These are phyloP conservation scores for Capreolus pygargus DNA, from an alignment of 2,113 vertebrate genomes.

Conservation along the genomic window DNA sequence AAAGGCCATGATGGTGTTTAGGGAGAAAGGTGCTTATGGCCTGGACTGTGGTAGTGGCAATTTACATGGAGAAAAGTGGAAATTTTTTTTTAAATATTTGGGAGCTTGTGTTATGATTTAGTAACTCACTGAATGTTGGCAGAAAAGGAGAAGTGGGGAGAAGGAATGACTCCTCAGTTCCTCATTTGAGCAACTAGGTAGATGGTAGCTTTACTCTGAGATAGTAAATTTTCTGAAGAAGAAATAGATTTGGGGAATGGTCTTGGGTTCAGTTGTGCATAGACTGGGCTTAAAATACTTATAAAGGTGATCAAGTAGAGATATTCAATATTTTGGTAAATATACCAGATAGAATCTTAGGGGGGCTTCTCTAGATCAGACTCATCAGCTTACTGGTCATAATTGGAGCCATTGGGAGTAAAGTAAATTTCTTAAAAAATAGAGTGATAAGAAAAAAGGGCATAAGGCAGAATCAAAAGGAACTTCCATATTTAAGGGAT, in stretches of 20 bases:
- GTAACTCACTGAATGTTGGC: neutral
- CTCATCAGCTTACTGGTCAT: neutral
- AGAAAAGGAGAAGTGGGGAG: neutral
- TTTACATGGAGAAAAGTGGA: neutral
- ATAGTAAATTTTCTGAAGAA: neutral
- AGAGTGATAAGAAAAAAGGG: neutral
- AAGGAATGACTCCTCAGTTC: conserved; percentile 2
- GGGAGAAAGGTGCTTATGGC: neutral
- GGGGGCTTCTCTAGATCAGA: neutral
- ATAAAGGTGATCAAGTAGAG: neutral
- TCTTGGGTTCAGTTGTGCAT: neutral
- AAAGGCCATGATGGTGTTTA: neutral
- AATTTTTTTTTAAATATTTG: neutral
- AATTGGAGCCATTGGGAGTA: neutral
- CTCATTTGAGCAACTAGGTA: neutral
- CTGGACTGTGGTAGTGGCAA: neutral
- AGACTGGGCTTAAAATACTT: neutral
- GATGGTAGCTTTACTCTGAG: neutral
- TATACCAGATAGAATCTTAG: neutral
- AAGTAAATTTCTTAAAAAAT: neutral
- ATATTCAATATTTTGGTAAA: neutral
- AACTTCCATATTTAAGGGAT: neutral
- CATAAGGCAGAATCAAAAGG: neutral
- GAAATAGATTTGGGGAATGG: neutral
- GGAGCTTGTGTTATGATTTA: neutral